Percentiles rank a stretch among this genome's conserved stretches.
Conservation (phyloP, 2,888 invertebrate genomes). For the Dermolepida albohirtum region DNA sequence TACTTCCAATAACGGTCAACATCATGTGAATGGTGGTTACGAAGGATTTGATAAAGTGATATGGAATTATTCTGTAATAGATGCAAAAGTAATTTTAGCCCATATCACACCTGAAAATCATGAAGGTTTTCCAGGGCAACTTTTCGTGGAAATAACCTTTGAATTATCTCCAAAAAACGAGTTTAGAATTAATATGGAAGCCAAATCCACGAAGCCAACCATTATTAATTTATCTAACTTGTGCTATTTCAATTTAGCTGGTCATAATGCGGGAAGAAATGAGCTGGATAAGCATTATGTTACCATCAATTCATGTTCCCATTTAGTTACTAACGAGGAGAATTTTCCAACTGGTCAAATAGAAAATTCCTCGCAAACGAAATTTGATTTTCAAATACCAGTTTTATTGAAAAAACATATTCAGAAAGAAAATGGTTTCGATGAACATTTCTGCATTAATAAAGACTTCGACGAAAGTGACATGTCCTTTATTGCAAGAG, state of each 20-base stretch:
- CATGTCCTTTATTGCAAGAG: slow-evolving; percentile 73
- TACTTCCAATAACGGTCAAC: slow-evolving; percentile 44
- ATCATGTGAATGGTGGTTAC: slow-evolving; percentile 84
- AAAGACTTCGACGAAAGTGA: slow-evolving; percentile 67
- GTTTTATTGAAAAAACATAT: slow-evolving; percentile 69
- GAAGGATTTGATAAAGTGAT: slow-evolving; percentile 82
- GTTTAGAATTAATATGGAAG: slow-evolving; percentile 79
- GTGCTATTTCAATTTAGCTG: slow-evolving; percentile 90
- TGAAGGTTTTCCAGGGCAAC: slow-evolving; percentile 89
- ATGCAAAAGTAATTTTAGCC: slow-evolving; percentile 75
- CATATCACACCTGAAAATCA: slow-evolving; percentile 82
- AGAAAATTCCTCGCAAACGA: slow-evolving; percentile 75
- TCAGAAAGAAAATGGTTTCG: slow-evolving; percentile 73
- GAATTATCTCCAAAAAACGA: slow-evolving; percentile 80
- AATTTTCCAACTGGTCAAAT: slow-evolving; percentile 77
- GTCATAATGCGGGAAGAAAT: slow-evolving; percentile 78
- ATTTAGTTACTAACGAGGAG: slow-evolving; percentile 75
- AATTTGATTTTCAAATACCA: slow-evolving; percentile 79
- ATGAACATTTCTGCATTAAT: slow-evolving; percentile 84
- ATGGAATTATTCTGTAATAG: slow-evolving; percentile 74
- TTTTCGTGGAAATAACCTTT: slow-evolving; percentile 77
- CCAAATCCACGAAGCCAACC: slow-evolving; percentile 80
- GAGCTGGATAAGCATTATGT: slow-evolving; percentile 76
- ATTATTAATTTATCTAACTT: slow-evolving; percentile 88
- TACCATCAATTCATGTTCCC: slow-evolving; percentile 80